Base-by-base conservation (phyloP, 2,113 vertebrate species). In the Chroicocephalus ridibundus region DNA sequence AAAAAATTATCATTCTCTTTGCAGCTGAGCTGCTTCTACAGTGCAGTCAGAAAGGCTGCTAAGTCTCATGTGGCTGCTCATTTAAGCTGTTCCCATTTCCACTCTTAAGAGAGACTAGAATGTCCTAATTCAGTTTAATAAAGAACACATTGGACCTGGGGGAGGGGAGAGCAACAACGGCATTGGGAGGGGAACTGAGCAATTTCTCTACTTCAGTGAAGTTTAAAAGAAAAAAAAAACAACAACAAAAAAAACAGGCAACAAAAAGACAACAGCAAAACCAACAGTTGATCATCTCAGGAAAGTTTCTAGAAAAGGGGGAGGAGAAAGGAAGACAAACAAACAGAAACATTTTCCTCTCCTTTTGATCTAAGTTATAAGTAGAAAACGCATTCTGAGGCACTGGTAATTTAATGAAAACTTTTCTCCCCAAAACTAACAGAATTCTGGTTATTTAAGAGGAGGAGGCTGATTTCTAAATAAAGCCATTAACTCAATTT, bases 51-150 rank as follows among this genome's bases (percentile, higher is more conserved):
- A 95, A 95, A 93, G 78, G 82, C 93, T 96, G 86, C 71, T 38
- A 78, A 90, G 75, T 95, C 96, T 97, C 95, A 94, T 93, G 94
- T 90, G 90, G 97, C 75, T 95, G 89, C 84, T 94, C 91, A 90
- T 93, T 94, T 93, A 93, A 95, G 89, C 84, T 94, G 93, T 85
- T 96, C 95, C 89, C 87, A 55, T 96, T 96, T 96, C 87, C 64
- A 93, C 75, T 93, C 78, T 97, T 96, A 94, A 86, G 94, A 95
- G 93, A 93, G 87, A 91, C 95, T 82, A 95, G 84, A 95, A 91
- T 87, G 93, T 91, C 95, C 96, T 94, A 96, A 95, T 95, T 96
- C 95, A 82, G 78, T 95, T 97, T 95, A 95, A 94, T 95, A 96
- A 95, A 86, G 90, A 97, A 90, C 94, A 96, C 79, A 91, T 44